Evolutionary conservation across 2,888 invertebrate genomes (phyloP), one percentile per base, ranked within the genome.

Genomic region (Deroplatys truncata): DNA sequence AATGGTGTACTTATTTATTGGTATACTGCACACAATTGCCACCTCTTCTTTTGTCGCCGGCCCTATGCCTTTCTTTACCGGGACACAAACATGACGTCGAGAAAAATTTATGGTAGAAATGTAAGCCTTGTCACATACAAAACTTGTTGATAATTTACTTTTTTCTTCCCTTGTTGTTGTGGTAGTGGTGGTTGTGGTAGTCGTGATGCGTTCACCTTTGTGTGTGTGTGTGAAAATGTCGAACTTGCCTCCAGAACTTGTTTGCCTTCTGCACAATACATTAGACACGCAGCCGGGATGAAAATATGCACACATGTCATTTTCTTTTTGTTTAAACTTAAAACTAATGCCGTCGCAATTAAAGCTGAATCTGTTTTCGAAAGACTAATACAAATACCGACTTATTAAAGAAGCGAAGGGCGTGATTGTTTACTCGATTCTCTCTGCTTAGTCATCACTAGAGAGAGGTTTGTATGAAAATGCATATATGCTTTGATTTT

Each of bases 11-110:
- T 86, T 86, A 86, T 88, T 89, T 89, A 88, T 88, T 88, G 82
- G 89, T 49, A 85, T 49, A 88, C 84, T 49, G 29, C 82, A 86
- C 89, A 87, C 84, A 89, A 84, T 89, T 88, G 82, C 88, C 89
- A 88, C 88, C 89, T 85, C 28, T 72, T 72, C 35, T 85, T 89
- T 88, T 88, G 82, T 88, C 43, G 89, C 88, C 82, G 89, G 29
- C 35, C 83, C 29, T 85, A 85, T 43, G 85, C 25, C 84, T 43
- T 31, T 72, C 56, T 72, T 72, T 72, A 72, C 56, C 20, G 56
- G 49, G 56, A 84, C 43, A 88, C 84, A 88, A 88, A 88, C 43
- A 84, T 88, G 88, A 88, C 49, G 28, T 56, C 28, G 43, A 43
- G 28, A 20, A 86, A 72, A 56, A 86, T 86, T 86, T 86, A 86